Base-by-base conservation (phyloP, 2,888 invertebrate species). In the Ormyrus thymus region DNA sequence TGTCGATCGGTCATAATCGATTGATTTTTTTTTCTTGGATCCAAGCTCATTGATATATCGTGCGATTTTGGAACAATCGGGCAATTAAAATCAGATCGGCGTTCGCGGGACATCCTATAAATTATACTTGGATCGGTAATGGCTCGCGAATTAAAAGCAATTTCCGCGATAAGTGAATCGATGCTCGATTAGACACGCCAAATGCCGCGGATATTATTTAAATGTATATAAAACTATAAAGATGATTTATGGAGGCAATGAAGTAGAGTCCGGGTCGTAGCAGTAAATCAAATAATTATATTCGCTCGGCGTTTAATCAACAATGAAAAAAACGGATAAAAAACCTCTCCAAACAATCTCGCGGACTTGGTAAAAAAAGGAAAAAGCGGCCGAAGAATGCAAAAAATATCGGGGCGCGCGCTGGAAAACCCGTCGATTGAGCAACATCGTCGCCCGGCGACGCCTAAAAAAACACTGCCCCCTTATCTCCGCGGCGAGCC, bases 11-110 rank as follows among this genome's bases (percentile, higher is more conserved):
- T 50, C n/a, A 6, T 6, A 29, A 48, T 11, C 11, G 43, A 43
- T 29, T n/a, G 29, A 59, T 66, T 65, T 64, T 73, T 59, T 56
- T 56, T 11, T 2, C 6, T n/a, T 55, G 62, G 62, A n/a, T 10
- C 13, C 9, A 10, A 45, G 46, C 46, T 8, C 51, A 10, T 4
- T 4, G 43, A 7, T 51, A 53, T 29, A 53, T 15, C 7, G 61
- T 45, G 53, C 45, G 64, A 73, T 65, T 61, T 45, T 7, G 9
- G 45, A 65, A 45, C 56, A 65, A 65, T 68, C 51, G n/a, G 48
- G 48, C 62, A 62, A 76, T 61, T 61, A 76, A 58, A 50, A 6
- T 29, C 10, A 11, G 10, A 13, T 61, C 7, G 68, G 50, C 55
- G 55, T n/a, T 68, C 15, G 51, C 11, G 15, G 15, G 55, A 55